Base-by-base conservation (phyloP, 2,797 vertebrate species). In the Glyptemys insculpta region DNA sequence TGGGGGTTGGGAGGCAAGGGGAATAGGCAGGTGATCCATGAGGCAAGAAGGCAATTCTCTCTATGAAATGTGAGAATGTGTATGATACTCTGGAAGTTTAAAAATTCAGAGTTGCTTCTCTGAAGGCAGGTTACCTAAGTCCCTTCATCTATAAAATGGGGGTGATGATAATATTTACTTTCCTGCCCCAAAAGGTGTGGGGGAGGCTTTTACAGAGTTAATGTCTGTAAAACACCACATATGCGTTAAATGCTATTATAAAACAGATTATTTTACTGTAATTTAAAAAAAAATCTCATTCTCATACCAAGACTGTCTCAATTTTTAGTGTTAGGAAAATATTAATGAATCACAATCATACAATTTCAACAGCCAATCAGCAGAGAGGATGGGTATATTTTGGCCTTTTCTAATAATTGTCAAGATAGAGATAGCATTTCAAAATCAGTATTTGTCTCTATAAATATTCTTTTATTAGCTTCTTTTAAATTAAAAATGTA, bases 111-210 rank as follows among this genome's bases (percentile, higher is more conserved):
- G 86, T 68, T 5, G 87, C 1, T 21, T 85, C 91, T 93, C 37
- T 90, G 25, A 37, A 81, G 53, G 68, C 89, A 81, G 18, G 11
- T 86, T 89, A 92, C 57, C 52, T 86, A 92, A 95, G 72, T 83
- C 79, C 47, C 89, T 34, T 56, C 37, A 72, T 78, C 72, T 80
- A 7, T 76, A 76, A 92, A 88, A 25, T 49, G 23, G 44, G 27
- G 31, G 88, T 87, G 8, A 92, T 84, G 87, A 89, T 59, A 49
- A 87, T 87, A 96, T 96, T 96, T 97, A 96, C 96, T 94, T 92
- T 96, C 92, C 95, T 97, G 89, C 84, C 89, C 94, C 94, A 94
- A 96, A 96, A 97, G 25, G 8, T 68, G 41, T 78, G 74, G 29
- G 15, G 31, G 8, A 78, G 27, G 27, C 25, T 78, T 78, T 62